A percentile compares a stretch with the other conserved stretches of the same genome.
Conservation (phyloP, 1,140 invertebrate species). For the Psilanteris sp. region DNA sequence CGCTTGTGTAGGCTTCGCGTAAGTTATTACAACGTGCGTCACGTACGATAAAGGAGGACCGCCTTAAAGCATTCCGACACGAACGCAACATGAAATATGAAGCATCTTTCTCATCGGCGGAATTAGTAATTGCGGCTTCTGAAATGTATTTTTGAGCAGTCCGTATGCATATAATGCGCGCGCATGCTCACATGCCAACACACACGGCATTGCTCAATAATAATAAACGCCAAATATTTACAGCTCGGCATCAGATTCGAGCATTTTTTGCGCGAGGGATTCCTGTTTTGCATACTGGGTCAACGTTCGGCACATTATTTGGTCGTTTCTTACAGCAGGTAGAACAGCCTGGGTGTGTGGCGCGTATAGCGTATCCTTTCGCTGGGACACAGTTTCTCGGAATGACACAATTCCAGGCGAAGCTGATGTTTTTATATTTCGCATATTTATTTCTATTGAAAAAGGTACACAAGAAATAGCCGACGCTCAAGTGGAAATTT, state of each 20-base stretch:
- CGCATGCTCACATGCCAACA: slow-evolving; percentile 4
- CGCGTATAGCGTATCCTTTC: slow-evolving; percentile 29
- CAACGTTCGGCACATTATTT: slow-evolving; percentile 58
- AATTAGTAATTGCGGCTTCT: slow-evolving; percentile 40
- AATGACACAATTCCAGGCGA: slow-evolving; percentile 13
- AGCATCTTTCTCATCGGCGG: slow-evolving; percentile 52
- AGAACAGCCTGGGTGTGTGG: slow-evolving; percentile 23
- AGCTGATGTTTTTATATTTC: no score
- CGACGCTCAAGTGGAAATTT: no score
- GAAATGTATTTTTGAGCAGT: slow-evolving; percentile 30
- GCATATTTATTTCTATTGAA: no score
- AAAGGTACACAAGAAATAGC: no score
- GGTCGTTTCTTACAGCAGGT: slow-evolving; percentile 33
- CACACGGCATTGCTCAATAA: slow-evolving; percentile 6
- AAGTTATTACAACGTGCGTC: slow-evolving; percentile 54
- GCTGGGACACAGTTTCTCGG: slow-evolving; percentile 20
- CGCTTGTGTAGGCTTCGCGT: slow-evolving; percentile 12
- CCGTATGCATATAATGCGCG: slow-evolving; percentile 4
- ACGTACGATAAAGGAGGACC: slow-evolving; percentile 48
- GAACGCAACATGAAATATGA: slow-evolving; percentile 61
- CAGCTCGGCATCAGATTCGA: slow-evolving; percentile 1
- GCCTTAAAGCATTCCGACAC: slow-evolving; percentile 56
- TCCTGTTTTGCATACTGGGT: slow-evolving; percentile 70
- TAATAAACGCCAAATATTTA: slow-evolving; percentile 19
- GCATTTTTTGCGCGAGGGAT: slow-evolving; percentile 55